Base-by-base conservation (phyloP, 2,888 invertebrate species). In the Patella depressa region DNA sequence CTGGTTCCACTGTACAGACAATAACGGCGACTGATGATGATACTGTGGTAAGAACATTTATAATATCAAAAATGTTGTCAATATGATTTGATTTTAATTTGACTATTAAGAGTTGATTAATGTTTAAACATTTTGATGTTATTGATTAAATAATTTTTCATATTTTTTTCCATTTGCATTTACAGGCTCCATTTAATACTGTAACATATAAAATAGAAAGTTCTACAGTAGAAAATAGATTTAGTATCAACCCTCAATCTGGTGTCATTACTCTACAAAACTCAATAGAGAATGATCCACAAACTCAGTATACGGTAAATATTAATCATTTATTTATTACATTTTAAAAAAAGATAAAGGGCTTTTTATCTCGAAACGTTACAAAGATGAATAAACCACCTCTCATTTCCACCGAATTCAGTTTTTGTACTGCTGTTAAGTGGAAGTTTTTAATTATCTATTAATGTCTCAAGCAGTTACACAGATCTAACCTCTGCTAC, bases 181-280 rank as follows among this genome's bases (percentile, higher is more conserved):
- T 73, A 14, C 81, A 84, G 83, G 80, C 84, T 9, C 89, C 89
- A 11, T 89, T 84, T 82, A 89, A 88, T 72, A 81, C 77, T 11
- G 80, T 88, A 72, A 82, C 79, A 45, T 89, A 82, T 81, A 81
- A 82, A 9, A 79, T 89, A 11, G 80, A 85, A 54, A 89, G 89
- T 65, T 19, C 24, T 65, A 24, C 65, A 24, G 24, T 24, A 65
- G 19, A 0, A 65, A 24, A 65, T 24, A 65, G 65, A 65, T 65
- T 65, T 65, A 65, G 14, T 65, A 65, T 65, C 24, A 24, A 65
- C 14, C 11, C 14, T 65, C 2, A 5, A 24, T 24, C 19, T 19
- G 65, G 65, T 65, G 9, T 19, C 19, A 65, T 65, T 3, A 12
- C 65, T 3, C 24, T 65, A 65, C 19, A 19, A 12, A 65, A 65